Percentiles rank a stretch among this genome's conserved stretches.
Evolutionary conservation across 2,797 vertebrate genomes (phyloP).

Genomic region (Tamandua tetradactyla): DNA sequence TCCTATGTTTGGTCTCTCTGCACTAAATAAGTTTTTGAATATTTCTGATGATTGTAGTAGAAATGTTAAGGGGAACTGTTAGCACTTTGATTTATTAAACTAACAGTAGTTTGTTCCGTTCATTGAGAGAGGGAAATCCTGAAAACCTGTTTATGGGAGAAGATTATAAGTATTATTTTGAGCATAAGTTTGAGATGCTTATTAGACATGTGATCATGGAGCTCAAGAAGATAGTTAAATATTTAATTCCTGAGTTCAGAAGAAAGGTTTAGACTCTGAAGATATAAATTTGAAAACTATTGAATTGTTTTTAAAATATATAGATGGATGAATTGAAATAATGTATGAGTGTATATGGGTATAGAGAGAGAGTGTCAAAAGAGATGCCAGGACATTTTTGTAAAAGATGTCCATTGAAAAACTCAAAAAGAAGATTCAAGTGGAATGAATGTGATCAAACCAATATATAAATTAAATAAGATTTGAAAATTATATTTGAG

Average conservation of each 20-base stretch:
- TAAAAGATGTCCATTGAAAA: neutral
- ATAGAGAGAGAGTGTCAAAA: too few relatives aligned
- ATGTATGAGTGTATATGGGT: too few relatives aligned
- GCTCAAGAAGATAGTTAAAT: neutral
- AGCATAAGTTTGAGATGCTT: neutral
- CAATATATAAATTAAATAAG: neutral
- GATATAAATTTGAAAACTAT: neutral
- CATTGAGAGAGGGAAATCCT: neutral
- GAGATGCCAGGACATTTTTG: neutral
- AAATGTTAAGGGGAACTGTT: neutral
- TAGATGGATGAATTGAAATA: neutral
- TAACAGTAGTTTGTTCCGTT: neutral
- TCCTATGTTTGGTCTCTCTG: neutral
- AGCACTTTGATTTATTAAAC: neutral
- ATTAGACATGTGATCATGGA: neutral
- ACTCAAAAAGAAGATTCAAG: neutral
- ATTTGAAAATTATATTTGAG: neutral
- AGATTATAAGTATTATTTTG: neutral
- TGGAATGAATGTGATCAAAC: neutral
- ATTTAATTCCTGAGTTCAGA: neutral
- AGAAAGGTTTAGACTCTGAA: neutral
- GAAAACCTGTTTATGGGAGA: neutral
- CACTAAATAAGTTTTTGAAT: neutral
- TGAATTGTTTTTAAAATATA: neutral
- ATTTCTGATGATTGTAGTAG: neutral